Evolutionary conservation across 2,888 invertebrate genomes (phyloP).

Genomic region (Augiades crinisus): DNA sequence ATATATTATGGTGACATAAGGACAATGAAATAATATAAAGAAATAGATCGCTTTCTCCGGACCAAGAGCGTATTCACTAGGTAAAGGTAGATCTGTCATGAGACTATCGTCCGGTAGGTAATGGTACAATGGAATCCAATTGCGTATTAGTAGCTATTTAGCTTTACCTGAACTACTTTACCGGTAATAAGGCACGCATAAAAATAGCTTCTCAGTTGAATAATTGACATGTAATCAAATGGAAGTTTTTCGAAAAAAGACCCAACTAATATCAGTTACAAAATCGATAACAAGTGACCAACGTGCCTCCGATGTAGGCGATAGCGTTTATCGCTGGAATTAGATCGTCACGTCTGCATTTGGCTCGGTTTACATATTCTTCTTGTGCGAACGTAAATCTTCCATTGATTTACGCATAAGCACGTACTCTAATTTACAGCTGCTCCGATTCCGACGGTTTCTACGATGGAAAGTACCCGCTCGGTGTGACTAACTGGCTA

Average conservation of each 20-base stretch:
- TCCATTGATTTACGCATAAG: conserved; percentile 58
- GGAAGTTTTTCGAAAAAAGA: background rate
- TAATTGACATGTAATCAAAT: too few species aligned
- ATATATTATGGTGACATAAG: too few species aligned
- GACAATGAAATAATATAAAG: too few species aligned
- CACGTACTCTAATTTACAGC: conserved; percentile 58
- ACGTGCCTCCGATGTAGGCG: conserved; percentile 29
- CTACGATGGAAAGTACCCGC: conserved; percentile 5
- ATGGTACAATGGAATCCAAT: too few species aligned
- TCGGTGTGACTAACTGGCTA: conserved; percentile 1
- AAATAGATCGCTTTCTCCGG: too few species aligned
- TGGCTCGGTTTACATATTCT: conserved; percentile 44
- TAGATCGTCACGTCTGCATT: conserved; percentile 45
- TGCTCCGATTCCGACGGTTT: conserved; percentile 43
- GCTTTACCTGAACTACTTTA: too few species aligned
- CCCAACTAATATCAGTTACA: conserved; percentile 1
- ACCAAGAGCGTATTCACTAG: too few species aligned
- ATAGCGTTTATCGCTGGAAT: conserved; percentile 35
- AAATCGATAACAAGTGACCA: conserved; percentile 12
- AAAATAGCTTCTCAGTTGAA: too few species aligned
- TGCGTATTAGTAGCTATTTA: too few species aligned
- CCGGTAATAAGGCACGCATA: too few species aligned
- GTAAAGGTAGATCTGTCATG: too few species aligned
- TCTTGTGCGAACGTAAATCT: conserved; percentile 54
- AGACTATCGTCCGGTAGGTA: too few species aligned